Evolutionary conservation across 2,113 vertebrate species (phyloP).

Genomic region (Ellobius talpinus): DNA sequence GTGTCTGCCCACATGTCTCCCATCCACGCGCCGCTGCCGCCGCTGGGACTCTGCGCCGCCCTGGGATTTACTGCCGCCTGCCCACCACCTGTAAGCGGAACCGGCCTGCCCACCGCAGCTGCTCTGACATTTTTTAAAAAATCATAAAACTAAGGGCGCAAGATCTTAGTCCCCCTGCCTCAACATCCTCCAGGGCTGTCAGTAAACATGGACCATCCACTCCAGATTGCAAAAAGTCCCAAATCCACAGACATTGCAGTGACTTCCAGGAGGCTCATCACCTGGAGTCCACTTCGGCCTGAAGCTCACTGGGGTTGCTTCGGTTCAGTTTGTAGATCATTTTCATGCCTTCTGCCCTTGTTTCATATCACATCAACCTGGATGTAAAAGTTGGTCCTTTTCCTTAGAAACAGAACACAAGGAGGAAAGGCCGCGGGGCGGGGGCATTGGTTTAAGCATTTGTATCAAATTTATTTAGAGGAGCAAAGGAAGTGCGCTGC

Average conservation of each 20-base stretch:
- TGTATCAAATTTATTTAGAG: neutral
- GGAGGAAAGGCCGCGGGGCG: neutral
- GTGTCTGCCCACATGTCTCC: too few relatives aligned
- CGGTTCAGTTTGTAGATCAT: neutral
- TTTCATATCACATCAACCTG: neutral
- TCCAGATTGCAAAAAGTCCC: neutral
- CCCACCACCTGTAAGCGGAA: too few relatives aligned
- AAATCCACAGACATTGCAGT: neutral
- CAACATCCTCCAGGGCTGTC: neutral
- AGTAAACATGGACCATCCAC: neutral
- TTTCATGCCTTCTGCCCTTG: neutral
- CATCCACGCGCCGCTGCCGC: too few relatives aligned
- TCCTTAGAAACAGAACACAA: neutral
- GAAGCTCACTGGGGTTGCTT: neutral
- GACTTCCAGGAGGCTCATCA: neutral
- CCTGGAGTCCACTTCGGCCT: neutral
- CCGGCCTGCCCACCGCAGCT: too few relatives aligned
- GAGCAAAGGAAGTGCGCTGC: neutral
- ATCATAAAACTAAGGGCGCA: neutral
- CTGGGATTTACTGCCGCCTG: too few relatives aligned
- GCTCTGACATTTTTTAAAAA: too few relatives aligned
- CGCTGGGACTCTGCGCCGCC: too few relatives aligned
- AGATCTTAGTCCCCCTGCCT: neutral
- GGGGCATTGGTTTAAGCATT: neutral
- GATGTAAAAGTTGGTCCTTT: neutral